Conservation (phyloP, 2,113 vertebrate species). For the Cheirogaleus medius region DNA sequence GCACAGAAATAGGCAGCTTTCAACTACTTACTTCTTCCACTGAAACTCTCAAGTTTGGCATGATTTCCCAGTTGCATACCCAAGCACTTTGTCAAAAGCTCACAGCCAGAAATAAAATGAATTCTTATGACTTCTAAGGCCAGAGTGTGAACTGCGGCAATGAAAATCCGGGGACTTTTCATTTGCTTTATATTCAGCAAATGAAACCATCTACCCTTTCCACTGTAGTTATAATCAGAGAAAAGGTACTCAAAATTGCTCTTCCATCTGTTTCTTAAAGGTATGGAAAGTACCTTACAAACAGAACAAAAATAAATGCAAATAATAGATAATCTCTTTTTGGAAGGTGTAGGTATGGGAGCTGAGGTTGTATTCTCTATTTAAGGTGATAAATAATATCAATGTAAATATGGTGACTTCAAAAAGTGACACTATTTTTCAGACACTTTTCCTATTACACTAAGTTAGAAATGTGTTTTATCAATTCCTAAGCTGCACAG, state of each 20-base stretch:
- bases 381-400: neutral
- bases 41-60: neutral
- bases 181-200: too few relatives aligned
- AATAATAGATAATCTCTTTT: neutral
- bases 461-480: neutral
- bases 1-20: neutral
- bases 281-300: neutral
- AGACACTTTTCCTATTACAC: neutral
- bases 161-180: neutral
- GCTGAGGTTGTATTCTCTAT: neutral
- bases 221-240: neutral
- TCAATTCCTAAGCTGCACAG: neutral
- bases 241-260: neutral
- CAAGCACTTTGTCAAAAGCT: neutral
- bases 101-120: neutral
- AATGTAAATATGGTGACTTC: neutral
- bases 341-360: neutral
- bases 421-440: neutral
- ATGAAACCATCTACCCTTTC: too few relatives aligned
- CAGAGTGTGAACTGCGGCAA: neutral
- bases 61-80: neutral
- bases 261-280: neutral
- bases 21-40: neutral
- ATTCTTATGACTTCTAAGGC: neutral
- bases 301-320: neutral